Evolutionary conservation across 1,140 invertebrate species (phyloP), one percentile per base, ranked within the genome.

Genomic region (Dendroctonus ponderosae): DNA sequence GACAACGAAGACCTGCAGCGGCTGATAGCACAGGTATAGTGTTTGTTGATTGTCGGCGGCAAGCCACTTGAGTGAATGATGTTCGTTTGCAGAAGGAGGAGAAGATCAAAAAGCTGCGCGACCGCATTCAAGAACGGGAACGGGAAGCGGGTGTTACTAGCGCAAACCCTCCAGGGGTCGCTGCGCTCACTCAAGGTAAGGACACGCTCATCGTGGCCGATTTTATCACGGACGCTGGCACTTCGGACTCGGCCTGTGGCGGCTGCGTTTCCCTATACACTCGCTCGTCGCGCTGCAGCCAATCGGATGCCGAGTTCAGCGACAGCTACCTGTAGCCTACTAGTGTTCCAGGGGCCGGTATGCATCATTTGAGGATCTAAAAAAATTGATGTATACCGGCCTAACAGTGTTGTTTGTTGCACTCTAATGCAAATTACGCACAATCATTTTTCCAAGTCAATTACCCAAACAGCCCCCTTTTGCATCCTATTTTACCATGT

Each of bases 1-100:
- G 97, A 99, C 82, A 99, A 99, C 80, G 95, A 97, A 75, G 93
- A 98, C 78, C 83, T 99, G 52, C 94, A 97, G 80, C 91, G 92
- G 82, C 87, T 97, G 53, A 97, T 99, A 75, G 87, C 92, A 71
- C 89, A 90, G 84, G 96, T 96, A 79, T 82, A 60, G 1, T 59
- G 49, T 37, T 3, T 39, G 50, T 11, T 53, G 11, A 52, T 39
- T 63, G 0, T 49, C 39, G 12, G 26, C 1, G 26, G 26, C n/a
- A 53, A 39, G n/a, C 6, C n/a, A 11, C 5, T 8, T n/a, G 0
- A 57, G n/a, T 39, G n/a, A 40, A 11, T 57, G 37, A 42, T 4
- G n/a, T 60, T 6, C 7, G 5, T 1, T 41, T 62, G 38, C 81
- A 95, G 92, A 94, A 95, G 83, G 92, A 95, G 80, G 92, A 94